phyloP scores from a whole-genome alignment of 1,140 invertebrate genomes.

The Papilio dardanus region DNA sequence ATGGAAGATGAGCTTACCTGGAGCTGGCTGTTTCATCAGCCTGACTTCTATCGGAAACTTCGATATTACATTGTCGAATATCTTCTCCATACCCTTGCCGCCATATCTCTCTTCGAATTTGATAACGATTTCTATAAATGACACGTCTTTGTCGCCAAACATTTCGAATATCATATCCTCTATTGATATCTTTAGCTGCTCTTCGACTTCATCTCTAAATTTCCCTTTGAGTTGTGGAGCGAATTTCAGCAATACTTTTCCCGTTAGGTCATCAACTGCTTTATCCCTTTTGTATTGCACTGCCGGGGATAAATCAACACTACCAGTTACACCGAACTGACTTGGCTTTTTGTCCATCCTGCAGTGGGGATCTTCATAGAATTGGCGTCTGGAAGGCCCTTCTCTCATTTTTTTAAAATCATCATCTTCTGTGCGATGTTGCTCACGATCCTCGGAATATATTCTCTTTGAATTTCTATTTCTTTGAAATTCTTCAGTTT shows the following conservation, averaged over 20 bases:
- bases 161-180: slow-evolving; percentile 53
- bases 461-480: slow-evolving; percentile 45
- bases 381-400: not conserved
- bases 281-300: slow-evolving; percentile 58
- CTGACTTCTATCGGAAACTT: slow-evolving; percentile 57
- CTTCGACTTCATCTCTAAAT: slow-evolving; percentile 44
- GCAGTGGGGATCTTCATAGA: not conserved
- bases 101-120: slow-evolving; percentile 63
- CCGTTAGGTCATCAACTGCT: slow-evolving; percentile 60
- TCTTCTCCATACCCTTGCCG: slow-evolving; percentile 54
- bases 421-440: not conserved
- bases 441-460: slow-evolving; percentile 14
- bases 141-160: slow-evolving; percentile 61
- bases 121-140: slow-evolving; percentile 66
- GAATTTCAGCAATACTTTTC: slow-evolving; percentile 54
- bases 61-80: slow-evolving; percentile 59
- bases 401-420: not conserved
- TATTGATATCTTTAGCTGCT: slow-evolving; percentile 55
- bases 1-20: slow-evolving; percentile 62
- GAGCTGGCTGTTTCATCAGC: slow-evolving; percentile 48
- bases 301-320: slow-evolving; percentile 23
- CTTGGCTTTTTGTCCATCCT: slow-evolving; percentile 4
- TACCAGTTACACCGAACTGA: slow-evolving; percentile 13
- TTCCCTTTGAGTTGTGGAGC: slow-evolving; percentile 45
- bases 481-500: slow-evolving; percentile 59